Evolutionary conservation across 2,797 vertebrate genomes (phyloP).

Genomic region (Lepilemur septentrionalis): DNA sequence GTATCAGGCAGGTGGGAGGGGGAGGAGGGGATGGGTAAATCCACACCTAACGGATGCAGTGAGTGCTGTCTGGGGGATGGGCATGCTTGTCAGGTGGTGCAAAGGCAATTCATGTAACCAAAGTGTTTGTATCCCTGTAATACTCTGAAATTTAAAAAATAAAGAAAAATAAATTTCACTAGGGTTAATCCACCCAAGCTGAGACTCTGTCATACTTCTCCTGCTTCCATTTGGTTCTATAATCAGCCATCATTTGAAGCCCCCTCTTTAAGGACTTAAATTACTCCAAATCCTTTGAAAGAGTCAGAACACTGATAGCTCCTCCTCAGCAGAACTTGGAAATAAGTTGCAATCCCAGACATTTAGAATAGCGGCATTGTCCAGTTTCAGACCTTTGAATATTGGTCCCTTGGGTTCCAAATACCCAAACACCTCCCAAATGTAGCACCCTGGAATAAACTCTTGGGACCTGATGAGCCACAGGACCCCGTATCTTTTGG

Average conservation of each 20-base stretch:
- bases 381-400: background rate
- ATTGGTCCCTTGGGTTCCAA: background rate
- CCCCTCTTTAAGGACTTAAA: background rate
- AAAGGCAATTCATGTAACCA: no score
- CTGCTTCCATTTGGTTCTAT: background rate
- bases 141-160: no score
- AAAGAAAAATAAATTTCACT: background rate
- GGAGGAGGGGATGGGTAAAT: no score
- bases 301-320: background rate
- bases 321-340: background rate
- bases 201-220: background rate
- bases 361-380: background rate
- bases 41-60: no score
- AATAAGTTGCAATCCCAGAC: background rate
- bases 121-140: no score
- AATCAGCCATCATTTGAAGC: background rate
- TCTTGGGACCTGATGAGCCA: background rate
- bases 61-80: no score
- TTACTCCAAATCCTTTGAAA: background rate
- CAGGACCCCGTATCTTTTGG: background rate
- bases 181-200: background rate
- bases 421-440: background rate
- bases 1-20: no score
- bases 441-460: background rate
- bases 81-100: no score